Evolutionary conservation across 2,888 invertebrate genomes (phyloP).

Genomic region (Eurois occulta): DNA sequence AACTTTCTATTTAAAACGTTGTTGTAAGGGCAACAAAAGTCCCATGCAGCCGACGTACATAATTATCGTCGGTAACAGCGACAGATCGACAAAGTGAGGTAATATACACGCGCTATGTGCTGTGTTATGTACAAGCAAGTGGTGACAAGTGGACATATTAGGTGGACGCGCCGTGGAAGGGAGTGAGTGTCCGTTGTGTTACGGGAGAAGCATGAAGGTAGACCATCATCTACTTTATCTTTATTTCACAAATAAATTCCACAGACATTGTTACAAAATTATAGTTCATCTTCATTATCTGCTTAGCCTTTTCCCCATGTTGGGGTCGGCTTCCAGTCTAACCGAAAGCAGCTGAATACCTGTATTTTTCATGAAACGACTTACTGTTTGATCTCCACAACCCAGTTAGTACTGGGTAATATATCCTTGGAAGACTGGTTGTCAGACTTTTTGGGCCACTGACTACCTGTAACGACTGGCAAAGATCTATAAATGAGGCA

Average conservation of each 20-base stretch:
- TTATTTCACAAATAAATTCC: too few species aligned
- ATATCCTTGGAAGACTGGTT: too few species aligned
- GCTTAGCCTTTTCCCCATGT: too few species aligned
- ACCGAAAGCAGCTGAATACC: too few species aligned
- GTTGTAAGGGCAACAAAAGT: not conserved
- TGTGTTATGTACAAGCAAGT: conserved; percentile 67
- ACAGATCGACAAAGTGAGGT: conserved; percentile 59
- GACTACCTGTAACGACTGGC: too few species aligned
- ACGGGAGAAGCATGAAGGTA: conserved; percentile 3
- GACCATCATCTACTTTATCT: too few species aligned
- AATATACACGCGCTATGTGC: conserved; percentile 50
- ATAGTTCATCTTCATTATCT: too few species aligned
- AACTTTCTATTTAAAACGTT: not conserved
- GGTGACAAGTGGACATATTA: conserved; percentile 81
- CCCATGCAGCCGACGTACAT: conserved; percentile 11
- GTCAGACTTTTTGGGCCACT: too few species aligned
- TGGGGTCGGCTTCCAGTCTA: too few species aligned
- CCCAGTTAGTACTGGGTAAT: not conserved
- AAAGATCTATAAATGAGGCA: too few species aligned
- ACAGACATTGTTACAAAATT: too few species aligned
- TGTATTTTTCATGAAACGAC: too few species aligned
- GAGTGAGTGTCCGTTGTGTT: conserved; percentile 35
- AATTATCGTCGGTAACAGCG: conserved; percentile 50
- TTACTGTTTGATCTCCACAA: not conserved
- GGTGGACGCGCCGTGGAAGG: conserved; percentile 55